Evolutionary conservation across 2,797 vertebrate species (phyloP).

Genomic region (Megalops cyprinoides): DNA sequence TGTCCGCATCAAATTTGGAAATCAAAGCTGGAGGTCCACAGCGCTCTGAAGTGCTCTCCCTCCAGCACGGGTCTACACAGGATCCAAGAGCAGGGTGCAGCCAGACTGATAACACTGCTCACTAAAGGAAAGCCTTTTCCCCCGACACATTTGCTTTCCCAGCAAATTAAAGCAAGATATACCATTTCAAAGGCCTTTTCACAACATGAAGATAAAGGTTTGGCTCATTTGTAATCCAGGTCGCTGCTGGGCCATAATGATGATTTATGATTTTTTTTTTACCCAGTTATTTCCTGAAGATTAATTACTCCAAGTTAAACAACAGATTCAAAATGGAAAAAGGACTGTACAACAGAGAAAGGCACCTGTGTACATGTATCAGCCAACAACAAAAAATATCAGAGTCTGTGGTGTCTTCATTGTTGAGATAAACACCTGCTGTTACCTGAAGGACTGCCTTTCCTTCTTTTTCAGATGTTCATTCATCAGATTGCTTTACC

Average conservation of each 20-base stretch:
- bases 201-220: neutral
- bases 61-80: too few relatives aligned
- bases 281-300: neutral
- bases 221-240: slow-evolving; percentile 12
- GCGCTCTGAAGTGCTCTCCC: neutral
- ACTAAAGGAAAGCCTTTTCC: too few relatives aligned
- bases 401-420: neutral
- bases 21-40: too few relatives aligned
- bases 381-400: neutral
- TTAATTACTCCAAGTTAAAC: slow-evolving; percentile 19
- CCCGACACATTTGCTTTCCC: too few relatives aligned
- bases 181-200: too few relatives aligned
- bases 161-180: too few relatives aligned
- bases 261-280: slow-evolving; percentile 15
- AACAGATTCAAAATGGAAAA: too few relatives aligned
- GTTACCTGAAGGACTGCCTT: neutral
- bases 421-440: neutral
- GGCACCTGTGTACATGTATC: neutral
- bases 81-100: neutral
- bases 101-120: too few relatives aligned
- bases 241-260: neutral
- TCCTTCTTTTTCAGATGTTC: too few relatives aligned
- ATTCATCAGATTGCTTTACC: too few relatives aligned
- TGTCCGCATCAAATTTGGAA: too few relatives aligned
- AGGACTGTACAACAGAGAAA: too few relatives aligned